These are phyloP conservation scores for Corythaeola cristata DNA, from an alignment of 2,113 vertebrate species.

Conservation along the genomic window DNA sequence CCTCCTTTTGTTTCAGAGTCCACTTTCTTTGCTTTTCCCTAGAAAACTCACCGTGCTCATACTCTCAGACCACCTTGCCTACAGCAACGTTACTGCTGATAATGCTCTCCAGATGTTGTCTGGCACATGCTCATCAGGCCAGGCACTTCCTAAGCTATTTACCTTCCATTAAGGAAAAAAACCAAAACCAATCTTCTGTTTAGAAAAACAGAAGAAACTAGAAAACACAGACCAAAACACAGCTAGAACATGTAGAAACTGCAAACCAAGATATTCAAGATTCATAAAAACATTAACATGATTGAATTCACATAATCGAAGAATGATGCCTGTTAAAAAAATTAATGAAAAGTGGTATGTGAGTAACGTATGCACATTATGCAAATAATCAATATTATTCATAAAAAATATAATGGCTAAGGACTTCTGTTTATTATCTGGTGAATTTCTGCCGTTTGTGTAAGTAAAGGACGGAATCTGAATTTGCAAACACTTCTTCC, in stretches of 20 bases:
- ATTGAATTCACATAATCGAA: neutral
- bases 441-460: neutral
- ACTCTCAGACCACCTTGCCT: neutral
- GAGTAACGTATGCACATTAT: neutral
- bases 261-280: neutral
- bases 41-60: neutral
- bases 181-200: neutral
- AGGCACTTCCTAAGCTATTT: neutral
- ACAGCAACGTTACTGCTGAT: neutral
- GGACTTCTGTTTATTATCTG: neutral
- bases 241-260: neutral
- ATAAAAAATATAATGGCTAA: neutral
- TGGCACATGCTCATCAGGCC: neutral
- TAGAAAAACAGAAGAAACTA: neutral
- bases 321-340: neutral
- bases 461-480: neutral
- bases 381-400: neutral
- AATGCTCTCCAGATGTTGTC: slow-evolving; percentile 20
- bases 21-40: neutral
- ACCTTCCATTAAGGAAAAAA: neutral
- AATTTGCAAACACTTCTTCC: neutral
- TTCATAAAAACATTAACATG: neutral
- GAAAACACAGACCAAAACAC: neutral
- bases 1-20: neutral
- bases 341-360: neutral